Conservation (phyloP, 2,888 invertebrate species). For the Heliconius hortense region DNA sequence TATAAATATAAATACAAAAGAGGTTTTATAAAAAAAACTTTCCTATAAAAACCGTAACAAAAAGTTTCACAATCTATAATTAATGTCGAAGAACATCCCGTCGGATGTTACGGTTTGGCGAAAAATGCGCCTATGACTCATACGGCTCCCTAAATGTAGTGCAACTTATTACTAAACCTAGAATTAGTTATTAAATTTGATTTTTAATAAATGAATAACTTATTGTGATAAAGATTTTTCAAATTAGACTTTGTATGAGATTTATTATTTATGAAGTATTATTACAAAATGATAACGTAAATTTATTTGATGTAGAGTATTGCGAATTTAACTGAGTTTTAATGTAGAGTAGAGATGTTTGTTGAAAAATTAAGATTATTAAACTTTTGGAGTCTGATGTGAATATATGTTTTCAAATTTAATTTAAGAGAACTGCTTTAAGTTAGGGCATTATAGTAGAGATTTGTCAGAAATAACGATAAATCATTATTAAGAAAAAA, state of each 20-base stretch:
- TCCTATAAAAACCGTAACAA: neutral
- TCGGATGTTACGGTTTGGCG: slow-evolving; percentile 65
- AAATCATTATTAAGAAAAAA: neutral
- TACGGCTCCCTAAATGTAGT: slow-evolving; percentile 31
- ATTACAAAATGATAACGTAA: neutral
- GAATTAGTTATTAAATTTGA: neutral
- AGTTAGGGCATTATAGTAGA: neutral
- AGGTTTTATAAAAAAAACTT: neutral
- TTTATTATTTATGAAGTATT: neutral
- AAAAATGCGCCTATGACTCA: slow-evolving; percentile 73
- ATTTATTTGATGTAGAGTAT: neutral
- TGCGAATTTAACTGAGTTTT: neutral
- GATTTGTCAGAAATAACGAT: neutral
- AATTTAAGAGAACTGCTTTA: neutral
- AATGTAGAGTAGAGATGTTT: neutral
- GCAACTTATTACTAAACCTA: slow-evolving; percentile 15
- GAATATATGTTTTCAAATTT: neutral
- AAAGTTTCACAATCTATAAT: slow-evolving; percentile 13
- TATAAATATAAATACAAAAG: neutral
- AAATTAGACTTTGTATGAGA: neutral
- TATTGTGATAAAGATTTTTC: neutral
- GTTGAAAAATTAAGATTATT: neutral
- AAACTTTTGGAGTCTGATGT: neutral
- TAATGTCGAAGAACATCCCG: slow-evolving; percentile 50
- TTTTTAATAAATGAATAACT: neutral